Evolutionary conservation across 2,113 vertebrate species (phyloP).

Genomic region (Scolopax mira): DNA sequence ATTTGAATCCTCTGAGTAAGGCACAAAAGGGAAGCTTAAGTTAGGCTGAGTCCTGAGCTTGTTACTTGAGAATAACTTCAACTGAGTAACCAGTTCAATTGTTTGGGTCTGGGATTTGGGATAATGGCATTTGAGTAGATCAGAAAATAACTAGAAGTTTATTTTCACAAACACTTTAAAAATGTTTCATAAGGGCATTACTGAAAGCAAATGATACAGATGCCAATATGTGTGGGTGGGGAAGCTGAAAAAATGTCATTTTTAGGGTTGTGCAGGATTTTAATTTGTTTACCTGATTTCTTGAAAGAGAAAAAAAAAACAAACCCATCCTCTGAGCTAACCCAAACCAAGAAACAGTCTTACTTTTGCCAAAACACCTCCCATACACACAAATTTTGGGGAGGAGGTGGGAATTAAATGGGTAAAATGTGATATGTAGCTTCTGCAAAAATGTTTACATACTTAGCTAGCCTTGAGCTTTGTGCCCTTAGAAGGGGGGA

Average conservation of each 20-base stretch:
- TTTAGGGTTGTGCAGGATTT: not conserved
- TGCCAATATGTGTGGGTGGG: fast-evolving
- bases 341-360: not conserved
- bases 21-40: not conserved
- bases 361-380: not conserved
- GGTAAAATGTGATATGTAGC: not conserved
- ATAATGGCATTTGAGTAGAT: not conserved
- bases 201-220: not conserved
- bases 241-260: not conserved
- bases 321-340: not conserved
- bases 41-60: not conserved
- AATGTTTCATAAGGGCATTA: not conserved
- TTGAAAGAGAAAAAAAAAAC: not conserved
- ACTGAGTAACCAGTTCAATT: not conserved
- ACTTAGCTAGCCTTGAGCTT: not conserved
- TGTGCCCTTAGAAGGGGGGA: not conserved
- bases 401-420: not conserved
- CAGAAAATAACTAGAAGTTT: not conserved
- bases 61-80: not conserved
- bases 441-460: not conserved
- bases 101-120: not conserved
- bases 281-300: not conserved
- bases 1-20: not conserved
- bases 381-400: not conserved
- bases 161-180: not conserved